Conservation (phyloP, 2,797 vertebrate genomes). For the Bradypodion pumilum region DNA sequence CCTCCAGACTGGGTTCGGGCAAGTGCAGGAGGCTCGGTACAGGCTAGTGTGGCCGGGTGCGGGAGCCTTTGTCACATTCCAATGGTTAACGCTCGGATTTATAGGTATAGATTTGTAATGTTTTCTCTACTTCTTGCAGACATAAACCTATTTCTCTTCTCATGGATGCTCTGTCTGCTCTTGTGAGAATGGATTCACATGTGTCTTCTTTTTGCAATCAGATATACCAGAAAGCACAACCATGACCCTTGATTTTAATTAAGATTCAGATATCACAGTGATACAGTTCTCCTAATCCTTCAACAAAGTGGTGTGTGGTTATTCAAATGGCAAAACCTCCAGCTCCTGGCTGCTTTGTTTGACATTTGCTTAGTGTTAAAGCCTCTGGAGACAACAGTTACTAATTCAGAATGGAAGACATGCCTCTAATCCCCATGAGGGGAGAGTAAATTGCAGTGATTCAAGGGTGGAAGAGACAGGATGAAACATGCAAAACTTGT, state of each 20-base stretch:
- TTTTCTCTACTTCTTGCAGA: neutral
- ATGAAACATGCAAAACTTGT: neutral
- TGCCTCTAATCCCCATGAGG: neutral
- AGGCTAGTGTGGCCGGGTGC: no score
- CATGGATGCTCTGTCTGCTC: neutral
- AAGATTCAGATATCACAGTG: constrained; percentile 52
- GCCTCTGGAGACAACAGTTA: constrained; percentile 17
- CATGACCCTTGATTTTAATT: constrained; percentile 64
- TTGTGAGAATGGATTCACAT: neutral
- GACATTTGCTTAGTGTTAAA: constrained; percentile 41
- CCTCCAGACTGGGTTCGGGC: no score
- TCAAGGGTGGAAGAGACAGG: neutral
- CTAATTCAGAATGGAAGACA: neutral
- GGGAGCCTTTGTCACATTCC: no score
- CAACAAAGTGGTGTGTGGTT: constrained; percentile 50
- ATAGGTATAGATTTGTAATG: no score
- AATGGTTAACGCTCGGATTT: no score
- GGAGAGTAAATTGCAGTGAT: neutral
- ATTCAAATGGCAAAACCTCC: constrained; percentile 45
- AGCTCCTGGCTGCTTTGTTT: constrained; percentile 51
- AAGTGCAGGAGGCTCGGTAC: no score
- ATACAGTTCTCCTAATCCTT: constrained; percentile 63
- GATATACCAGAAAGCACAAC: constrained; percentile 21
- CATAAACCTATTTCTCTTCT: neutral
- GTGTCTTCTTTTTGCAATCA: neutral